Conservation (phyloP, 2,888 invertebrate genomes). For the Cloeon dipterum region DNA sequence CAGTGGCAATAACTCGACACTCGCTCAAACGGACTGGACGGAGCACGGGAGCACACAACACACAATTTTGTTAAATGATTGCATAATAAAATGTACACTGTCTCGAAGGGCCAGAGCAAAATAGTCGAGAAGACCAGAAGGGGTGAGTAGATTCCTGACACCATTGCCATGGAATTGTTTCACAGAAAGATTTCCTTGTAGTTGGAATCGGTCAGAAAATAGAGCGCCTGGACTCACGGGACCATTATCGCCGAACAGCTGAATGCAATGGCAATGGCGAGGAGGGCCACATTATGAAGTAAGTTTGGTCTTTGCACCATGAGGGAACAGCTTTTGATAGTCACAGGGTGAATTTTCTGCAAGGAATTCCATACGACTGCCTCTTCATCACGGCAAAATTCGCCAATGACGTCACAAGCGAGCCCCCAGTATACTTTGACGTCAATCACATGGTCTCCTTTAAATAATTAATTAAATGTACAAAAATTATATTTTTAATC, state of each 20-base stretch:
- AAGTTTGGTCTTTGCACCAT: slow-evolving; percentile 12
- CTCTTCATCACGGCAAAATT: too few species aligned
- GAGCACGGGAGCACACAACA: too few species aligned
- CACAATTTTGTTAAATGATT: slow-evolving; percentile 6
- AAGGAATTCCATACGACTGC: too few species aligned
- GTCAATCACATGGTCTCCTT: too few species aligned
- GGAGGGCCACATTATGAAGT: slow-evolving; percentile 41
- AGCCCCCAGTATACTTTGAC: too few species aligned
- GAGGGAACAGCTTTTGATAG: not conserved
- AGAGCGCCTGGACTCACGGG: slow-evolving; percentile 52
- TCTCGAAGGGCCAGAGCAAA: slow-evolving; percentile 70
- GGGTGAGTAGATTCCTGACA: too few species aligned
- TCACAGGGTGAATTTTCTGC: not conserved
- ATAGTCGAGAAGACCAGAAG: slow-evolving; percentile 68
- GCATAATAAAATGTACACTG: slow-evolving; percentile 50
- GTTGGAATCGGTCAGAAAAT: slow-evolving; percentile 42
- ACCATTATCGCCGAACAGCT: slow-evolving; percentile 39
- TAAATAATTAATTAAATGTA: too few species aligned
- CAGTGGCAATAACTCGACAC: too few species aligned
- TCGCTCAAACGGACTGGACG: too few species aligned
- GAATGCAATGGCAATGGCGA: slow-evolving; percentile 11
- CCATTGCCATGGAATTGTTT: not conserved
- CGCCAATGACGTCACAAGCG: too few species aligned
- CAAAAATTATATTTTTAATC: too few species aligned
- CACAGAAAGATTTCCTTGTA: slow-evolving; percentile 4